These are phyloP conservation scores for Tenthredo mesomela DNA, from an alignment of 2,888 invertebrate genomes.

Conservation along the genomic window DNA sequence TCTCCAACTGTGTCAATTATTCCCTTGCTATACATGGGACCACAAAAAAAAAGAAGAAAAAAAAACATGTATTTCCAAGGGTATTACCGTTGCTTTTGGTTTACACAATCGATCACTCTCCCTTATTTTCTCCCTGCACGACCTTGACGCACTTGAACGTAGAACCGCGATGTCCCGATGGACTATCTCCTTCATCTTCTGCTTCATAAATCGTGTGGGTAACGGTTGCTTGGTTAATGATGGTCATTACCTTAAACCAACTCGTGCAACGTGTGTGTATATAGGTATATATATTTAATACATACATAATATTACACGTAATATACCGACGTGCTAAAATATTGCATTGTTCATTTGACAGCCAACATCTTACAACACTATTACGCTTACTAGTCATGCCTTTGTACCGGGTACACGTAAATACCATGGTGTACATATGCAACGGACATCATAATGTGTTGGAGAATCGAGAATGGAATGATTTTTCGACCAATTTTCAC, in stretches of 20 bases:
- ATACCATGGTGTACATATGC: not conserved
- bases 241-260: conserved; percentile 36
- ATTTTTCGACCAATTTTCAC: not conserved
- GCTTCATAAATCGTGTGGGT: conserved; percentile 25
- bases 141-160: not conserved
- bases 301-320: conserved; percentile 14
- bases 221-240: conserved; percentile 17
- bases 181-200: conserved; percentile 16
- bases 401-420: not conserved
- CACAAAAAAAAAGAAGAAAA: not conserved
- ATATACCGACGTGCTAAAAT: conserved; percentile 46
- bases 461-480: not conserved
- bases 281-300: not conserved
- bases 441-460: not conserved
- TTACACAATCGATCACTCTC: not conserved
- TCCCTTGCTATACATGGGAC: not conserved
- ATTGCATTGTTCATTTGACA: conserved; percentile 43
- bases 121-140: not conserved
- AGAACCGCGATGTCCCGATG: not conserved
- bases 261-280: not conserved
- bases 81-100: not conserved
- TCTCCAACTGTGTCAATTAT: not conserved
- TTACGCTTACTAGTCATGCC: conserved; percentile 21
- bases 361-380: conserved; percentile 41
- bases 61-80: not conserved